Evolutionary conservation across 2,113 vertebrate genomes (phyloP).

Genomic region (Poeciliopsis occidentalis): DNA sequence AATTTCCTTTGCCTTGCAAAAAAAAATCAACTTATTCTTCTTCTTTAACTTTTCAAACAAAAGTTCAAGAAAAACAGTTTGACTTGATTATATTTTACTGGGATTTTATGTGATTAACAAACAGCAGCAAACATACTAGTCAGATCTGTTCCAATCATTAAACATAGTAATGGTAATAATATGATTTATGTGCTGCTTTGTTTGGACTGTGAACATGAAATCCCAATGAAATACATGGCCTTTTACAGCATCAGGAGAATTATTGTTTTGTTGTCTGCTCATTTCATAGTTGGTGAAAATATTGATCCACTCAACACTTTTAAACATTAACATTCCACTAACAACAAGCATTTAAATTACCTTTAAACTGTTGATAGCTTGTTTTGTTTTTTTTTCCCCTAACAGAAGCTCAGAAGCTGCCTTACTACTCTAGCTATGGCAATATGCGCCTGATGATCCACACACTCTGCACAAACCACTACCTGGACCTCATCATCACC

Average conservation of each 20-base stretch:
- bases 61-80: too few relatives aligned
- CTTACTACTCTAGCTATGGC: conserved; percentile 93
- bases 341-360: background rate
- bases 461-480: conserved; percentile 96
- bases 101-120: too few relatives aligned
- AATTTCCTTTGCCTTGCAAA: background rate
- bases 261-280: background rate
- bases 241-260: too few relatives aligned
- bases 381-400: background rate
- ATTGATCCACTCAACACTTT: background rate
- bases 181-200: too few relatives aligned
- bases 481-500: conserved; percentile 99
- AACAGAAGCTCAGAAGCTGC: conserved; percentile 93
- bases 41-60: too few relatives aligned
- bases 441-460: conserved; percentile 93
- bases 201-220: too few relatives aligned
- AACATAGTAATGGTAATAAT: too few relatives aligned
- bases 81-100: background rate
- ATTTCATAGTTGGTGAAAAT: background rate
- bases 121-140: too few relatives aligned
- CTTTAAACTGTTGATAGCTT: background rate
- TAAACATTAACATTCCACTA: background rate
- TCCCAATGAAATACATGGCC: too few relatives aligned
- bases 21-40: background rate
- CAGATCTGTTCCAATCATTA: too few relatives aligned